These are phyloP conservation scores for Eucera pruinosa DNA, from an alignment of 2,888 invertebrate species.

Conservation along the genomic window DNA sequence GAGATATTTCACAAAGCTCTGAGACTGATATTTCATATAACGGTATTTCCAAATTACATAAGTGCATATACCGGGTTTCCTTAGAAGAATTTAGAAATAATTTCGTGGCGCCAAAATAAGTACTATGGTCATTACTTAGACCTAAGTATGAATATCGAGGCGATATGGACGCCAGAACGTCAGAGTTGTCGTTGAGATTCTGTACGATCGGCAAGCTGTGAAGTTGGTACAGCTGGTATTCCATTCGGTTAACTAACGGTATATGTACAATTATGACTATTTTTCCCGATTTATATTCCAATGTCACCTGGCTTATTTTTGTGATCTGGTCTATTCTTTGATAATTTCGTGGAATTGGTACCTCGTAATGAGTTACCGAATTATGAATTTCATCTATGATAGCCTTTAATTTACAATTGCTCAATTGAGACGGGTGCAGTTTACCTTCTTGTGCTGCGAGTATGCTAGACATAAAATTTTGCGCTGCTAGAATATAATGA, in stretches of 20 bases:
- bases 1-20: too few species aligned
- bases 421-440: background rate
- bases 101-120: too few species aligned
- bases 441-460: background rate
- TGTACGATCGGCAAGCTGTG: background rate
- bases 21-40: too few species aligned
- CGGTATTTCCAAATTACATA: too few species aligned
- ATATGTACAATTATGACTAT: too few species aligned
- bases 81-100: too few species aligned
- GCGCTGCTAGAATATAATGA: background rate
- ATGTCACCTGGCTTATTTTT: background rate
- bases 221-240: background rate
- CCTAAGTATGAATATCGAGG: background rate
- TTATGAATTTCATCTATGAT: too few species aligned
- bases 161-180: too few species aligned
- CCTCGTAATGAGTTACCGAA: background rate
- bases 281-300: background rate
- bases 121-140: too few species aligned
- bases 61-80: too few species aligned
- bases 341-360: background rate
- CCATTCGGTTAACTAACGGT: too few species aligned
- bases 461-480: background rate
- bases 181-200: too few species aligned
- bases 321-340: background rate
- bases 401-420: background rate